A percentile compares a stretch with the other conserved stretches of the same genome.
Evolutionary conservation across 2,113 vertebrate genomes (phyloP).

Genomic region (Dromaius novaehollandiae): DNA sequence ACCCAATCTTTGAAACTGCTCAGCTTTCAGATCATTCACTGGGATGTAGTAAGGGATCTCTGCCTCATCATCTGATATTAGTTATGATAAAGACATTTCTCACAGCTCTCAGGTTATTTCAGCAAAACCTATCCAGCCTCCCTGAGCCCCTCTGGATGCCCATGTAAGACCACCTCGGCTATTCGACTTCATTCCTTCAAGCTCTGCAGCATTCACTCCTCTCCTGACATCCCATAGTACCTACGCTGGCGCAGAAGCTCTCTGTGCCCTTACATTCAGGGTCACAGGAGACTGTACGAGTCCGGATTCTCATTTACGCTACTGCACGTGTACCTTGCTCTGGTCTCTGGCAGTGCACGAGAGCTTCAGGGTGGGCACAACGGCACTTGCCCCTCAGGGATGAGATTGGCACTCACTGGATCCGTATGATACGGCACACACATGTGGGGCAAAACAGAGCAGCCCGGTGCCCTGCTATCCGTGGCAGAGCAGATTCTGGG

Average conservation of each 20-base stretch:
- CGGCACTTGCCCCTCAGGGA: rapidly evolving
- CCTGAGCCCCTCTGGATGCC: not conserved
- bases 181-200: not conserved
- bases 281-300: not conserved
- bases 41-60: rapidly evolving
- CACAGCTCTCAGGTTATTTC: not conserved
- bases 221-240: not conserved
- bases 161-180: not conserved
- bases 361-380: not conserved
- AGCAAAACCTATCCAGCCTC: not conserved
- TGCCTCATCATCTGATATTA: not conserved
- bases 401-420: rapidly evolving
- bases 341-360: not conserved
- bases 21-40: rapidly evolving
- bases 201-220: not conserved
- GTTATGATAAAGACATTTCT: not conserved
- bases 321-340: rapidly evolving
- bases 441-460: not conserved
- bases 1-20: not conserved
- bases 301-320: not conserved
- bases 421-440: not conserved
- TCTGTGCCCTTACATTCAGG: rapidly evolving
- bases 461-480: rapidly evolving
- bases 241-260: not conserved
- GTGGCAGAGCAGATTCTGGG: not conserved